Evolutionary conservation across 2,113 vertebrate genomes (phyloP), one percentile per base, ranked within the genome.

Genomic region (Plecotus auritus): DNA sequence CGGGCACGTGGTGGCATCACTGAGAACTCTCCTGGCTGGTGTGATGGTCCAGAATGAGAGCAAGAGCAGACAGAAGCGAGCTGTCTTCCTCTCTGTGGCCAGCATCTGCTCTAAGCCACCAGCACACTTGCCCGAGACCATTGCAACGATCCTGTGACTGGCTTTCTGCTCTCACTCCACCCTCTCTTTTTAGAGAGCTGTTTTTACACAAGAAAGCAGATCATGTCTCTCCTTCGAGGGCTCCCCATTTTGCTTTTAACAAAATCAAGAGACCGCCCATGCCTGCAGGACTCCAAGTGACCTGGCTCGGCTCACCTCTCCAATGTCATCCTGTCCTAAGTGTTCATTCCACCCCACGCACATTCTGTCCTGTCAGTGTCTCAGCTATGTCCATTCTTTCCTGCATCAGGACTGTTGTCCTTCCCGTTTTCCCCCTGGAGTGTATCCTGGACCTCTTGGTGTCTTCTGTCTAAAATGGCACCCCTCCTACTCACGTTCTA

Each of bases 231-330:
- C 26, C n/a, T 73, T 35, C 26, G 35, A 51, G 61, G 40, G 18
- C 51, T 51, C 66, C 49, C 78, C 40, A 13, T 61, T 73, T 95
- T 40, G 74, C 61, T 95, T 66, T 78, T 74, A 67, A 93, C 80
- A 80, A 94, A 78, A 95, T 56, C 35, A 47, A 28, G 59, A 70
- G 56, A 59, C 49, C 32, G 28, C 42, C 8, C 2, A 0, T 4
- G 42, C 16, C 84, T 13, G 9, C 7, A 66, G 80, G 86, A 37
- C 18, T n/a, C 69, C 45, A 35, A 12, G 1, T 3, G 35, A 2
- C 5, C 9, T 4, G 28, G 40, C 6, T 28, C 54, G n/a, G n/a
- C n/a, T 70, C 7, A 11, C 47, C 20, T 69, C 47, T 47, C 47
- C 20, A 2, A 4, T 2, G 16, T 35, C 17, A 7, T 54, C 40